Evolutionary conservation across 2,113 vertebrate genomes (phyloP).

Genomic region (Hippolais icterina): DNA sequence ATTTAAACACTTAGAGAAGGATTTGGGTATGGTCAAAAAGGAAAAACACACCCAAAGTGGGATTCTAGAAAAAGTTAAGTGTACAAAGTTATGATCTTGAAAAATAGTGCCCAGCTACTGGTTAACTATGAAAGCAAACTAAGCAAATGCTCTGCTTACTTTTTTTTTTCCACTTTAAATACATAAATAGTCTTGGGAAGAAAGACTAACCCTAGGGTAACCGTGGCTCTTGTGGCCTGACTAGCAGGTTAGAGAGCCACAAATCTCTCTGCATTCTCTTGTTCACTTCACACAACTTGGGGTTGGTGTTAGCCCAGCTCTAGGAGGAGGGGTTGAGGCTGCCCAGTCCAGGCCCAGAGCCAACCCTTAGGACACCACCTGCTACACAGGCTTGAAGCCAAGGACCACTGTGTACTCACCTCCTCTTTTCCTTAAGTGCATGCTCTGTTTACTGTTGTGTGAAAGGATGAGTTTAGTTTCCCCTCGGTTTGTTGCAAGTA

Average conservation of each 20-base stretch:
- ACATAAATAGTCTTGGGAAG: neutral
- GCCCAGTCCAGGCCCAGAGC: neutral
- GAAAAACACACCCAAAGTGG: neutral
- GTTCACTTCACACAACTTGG: neutral
- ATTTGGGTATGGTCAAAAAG: neutral
- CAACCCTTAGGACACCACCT: neutral
- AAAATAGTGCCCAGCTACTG: neutral
- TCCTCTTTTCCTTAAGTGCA: neutral
- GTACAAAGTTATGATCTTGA: neutral
- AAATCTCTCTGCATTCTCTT: neutral
- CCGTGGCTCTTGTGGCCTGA: neutral
- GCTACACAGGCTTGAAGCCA: neutral
- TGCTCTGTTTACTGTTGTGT: neutral
- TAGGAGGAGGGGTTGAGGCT: neutral
- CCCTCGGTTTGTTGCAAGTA: rapidly evolving
- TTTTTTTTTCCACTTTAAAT: neutral
- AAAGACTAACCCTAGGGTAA: neutral
- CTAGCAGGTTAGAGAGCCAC: neutral
- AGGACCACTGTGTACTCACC: neutral
- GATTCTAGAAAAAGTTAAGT: neutral
- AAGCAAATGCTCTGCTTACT: neutral
- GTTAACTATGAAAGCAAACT: neutral
- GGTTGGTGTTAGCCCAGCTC: neutral
- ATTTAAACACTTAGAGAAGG: neutral
- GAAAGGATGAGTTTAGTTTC: neutral